Evolutionary conservation across 2,113 vertebrate species (phyloP), one percentile per base, ranked within the genome.

Genomic region (Pelecanus crispus): DNA sequence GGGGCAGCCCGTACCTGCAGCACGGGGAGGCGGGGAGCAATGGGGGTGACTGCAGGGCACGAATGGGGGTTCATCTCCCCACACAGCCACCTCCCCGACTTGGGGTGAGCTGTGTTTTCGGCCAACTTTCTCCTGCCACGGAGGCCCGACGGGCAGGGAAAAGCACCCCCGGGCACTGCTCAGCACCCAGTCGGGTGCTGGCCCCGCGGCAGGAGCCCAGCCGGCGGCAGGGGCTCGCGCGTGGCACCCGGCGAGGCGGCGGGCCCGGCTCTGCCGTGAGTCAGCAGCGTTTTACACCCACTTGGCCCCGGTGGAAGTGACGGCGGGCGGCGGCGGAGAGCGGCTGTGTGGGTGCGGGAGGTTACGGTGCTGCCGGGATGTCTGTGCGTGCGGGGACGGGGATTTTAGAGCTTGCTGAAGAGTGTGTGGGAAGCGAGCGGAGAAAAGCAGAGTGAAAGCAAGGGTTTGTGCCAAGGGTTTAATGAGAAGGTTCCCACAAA

Each of bases 211-310:
- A 17, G 45, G 68, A n/a, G 22, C 34, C 11, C 3, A 13, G 40
- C 26, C 3, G 17, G 36, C 2, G 4, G 14, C 11, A 3, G 53
- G 11, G 34, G 47, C 66, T 91, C 75, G 74, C 25, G 56, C 14
- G 47, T 77, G 88, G 81, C 53, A 15, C 56, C 17, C 7, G 4
- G 44, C 6, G 2, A 50, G 79, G 93, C 3, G 3, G 63, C 11
- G 20, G 44, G 83, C 83, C 68, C 1, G 29, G 53, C 59, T 61
- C 32, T 7, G 20, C 38, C 58, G 36, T 96, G 95, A 96, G 84
- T 97, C 95, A 96, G 94, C 93, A 59, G 56, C 36, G 45, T 7
- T 84, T 73, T 13, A 81, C 95, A 87, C 96, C 94, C 93, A 91
- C 91, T 29, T 18, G 87, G 92, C 77, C 91, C 55, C 38, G 25